A percentile compares a stretch with the other conserved stretches of the same genome.
Conservation (phyloP, 2,113 vertebrate species). For the Serilophus lunatus region DNA sequence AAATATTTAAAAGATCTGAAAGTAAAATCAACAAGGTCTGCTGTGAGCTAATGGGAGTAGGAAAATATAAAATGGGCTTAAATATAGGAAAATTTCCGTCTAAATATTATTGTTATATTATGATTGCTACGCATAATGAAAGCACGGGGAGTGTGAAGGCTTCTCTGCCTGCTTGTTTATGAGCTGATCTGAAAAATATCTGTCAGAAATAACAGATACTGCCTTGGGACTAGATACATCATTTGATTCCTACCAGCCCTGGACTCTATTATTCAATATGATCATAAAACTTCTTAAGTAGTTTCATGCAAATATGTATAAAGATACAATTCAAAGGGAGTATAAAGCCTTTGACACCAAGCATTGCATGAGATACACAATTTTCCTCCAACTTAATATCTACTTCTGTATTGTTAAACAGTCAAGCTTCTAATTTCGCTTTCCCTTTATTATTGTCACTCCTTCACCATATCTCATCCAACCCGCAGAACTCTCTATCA, state of each 20-base stretch:
- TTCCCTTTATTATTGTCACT: conserved; percentile 22
- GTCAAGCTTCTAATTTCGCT: conserved; percentile 1
- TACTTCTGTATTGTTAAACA: neutral
- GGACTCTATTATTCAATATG: neutral
- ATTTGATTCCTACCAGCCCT: neutral
- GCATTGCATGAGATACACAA: neutral
- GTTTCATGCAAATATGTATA: neutral
- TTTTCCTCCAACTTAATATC: neutral
- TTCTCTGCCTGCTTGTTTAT: conserved; percentile 1
- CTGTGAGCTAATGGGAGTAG: neutral
- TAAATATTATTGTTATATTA: neutral
- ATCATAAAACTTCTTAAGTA: conserved; percentile 7
- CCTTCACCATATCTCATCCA: neutral
- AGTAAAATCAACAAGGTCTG: neutral
- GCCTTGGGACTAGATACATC: neutral
- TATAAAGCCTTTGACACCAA: neutral
- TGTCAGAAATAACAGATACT: neutral
- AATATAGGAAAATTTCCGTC: neutral
- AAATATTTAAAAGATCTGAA: neutral
- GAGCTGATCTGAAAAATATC: neutral
- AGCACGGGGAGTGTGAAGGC: neutral
- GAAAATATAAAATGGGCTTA: neutral
- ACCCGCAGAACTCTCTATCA: neutral
- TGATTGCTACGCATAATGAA: neutral
- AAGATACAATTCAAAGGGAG: neutral